Evolutionary conservation across 2,113 vertebrate species (phyloP), one percentile per base, ranked within the genome.

Genomic region (Heterotis niloticus): DNA sequence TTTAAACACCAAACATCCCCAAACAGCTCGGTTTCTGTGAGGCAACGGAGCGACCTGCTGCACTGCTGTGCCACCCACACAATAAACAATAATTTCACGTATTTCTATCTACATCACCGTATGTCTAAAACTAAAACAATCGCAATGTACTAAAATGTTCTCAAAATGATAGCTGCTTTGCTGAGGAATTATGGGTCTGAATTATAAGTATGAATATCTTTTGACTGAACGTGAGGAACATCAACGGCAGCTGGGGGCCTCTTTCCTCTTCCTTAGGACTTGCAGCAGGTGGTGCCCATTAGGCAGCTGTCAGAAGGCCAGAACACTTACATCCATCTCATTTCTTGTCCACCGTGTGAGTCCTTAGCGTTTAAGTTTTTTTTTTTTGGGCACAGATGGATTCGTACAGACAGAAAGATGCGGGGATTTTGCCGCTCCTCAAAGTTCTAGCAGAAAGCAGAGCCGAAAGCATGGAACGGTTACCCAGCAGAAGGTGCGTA

Each of bases 181-280:
- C 29, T 71, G 68, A 11, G 51, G 24, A 24, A 44, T 26, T 52
- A 16, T 14, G 5, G 1, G 10, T 17, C 0, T 5, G 3, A 44
- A 72, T 14, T 7, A 5, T 2, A 81, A 81, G 83, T 92, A 89
- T 85, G 88, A 90, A 92, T 91, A 85, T 88, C 93, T 94, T 91
- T 44, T 89, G 92, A 93, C 93, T 91, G 91, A 83, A 89, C 91
- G 90, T 94, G 93, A 94, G 90, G 94, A 91, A 92, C 90, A 93
- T 91, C 83, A 90, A 90, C 87, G 86, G 87, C 59, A 88, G 82
- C 90, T 88, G 86, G 87, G 90, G 87, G 83, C 80, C 85, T 80
- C 86, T 86, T 89, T 91, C 90, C 89, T 88, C 77, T 82, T 89
- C 84, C 87, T 89, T 78, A 59, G 79, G 82, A 86, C 80, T 74